Base-by-base conservation (phyloP, 2,888 invertebrate genomes). In the Elegia similella region DNA sequence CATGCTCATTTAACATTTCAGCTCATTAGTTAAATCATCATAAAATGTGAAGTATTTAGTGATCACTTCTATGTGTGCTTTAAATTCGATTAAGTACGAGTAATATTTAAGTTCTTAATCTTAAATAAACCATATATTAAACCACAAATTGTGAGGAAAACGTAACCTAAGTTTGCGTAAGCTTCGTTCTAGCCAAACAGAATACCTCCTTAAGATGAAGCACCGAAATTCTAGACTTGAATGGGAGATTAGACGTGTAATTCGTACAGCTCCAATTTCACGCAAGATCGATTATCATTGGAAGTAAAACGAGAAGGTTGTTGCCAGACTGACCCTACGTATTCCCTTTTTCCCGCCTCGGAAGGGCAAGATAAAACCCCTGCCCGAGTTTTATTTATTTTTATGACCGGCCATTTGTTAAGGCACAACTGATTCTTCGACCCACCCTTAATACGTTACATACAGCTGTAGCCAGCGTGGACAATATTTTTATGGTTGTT, bases 371-470 rank as follows among this genome's bases (percentile, higher is more conserved):
- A 80, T 80, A 80, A 78, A 77, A 77, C 71, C 23, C 68, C 67
- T 70, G 69, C 73, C 73, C 67, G 73, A 81, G 76, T 81, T 83
- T 83, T 81, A 80, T 82, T 82, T 84, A 82, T 84, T 83, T 80
- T 82, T 81, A 84, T 78, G 69, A 72, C 72, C 72, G 8, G 58
- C 75, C 78, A 81, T 84, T 82, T 80, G 76, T 82, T 79, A 77
- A 70, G 69, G 76, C 73, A 68, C 73, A 73, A 78, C 77, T 76
- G 76, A 78, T 77, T 79, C 66, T 66, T 71, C 59, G 64, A 57
- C 65, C 68, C 61, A 66, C 63, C 65, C 68, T 67, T 66, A 60
- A 63, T 55, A 52, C 59, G 61, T 57, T 50, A 56, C 61, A 58
- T 55, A 55, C 56, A 55, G 60, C 53, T 53, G 17, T 13, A 57